Conservation (phyloP, 2,888 invertebrate genomes). For the Phorcus lineatus region DNA sequence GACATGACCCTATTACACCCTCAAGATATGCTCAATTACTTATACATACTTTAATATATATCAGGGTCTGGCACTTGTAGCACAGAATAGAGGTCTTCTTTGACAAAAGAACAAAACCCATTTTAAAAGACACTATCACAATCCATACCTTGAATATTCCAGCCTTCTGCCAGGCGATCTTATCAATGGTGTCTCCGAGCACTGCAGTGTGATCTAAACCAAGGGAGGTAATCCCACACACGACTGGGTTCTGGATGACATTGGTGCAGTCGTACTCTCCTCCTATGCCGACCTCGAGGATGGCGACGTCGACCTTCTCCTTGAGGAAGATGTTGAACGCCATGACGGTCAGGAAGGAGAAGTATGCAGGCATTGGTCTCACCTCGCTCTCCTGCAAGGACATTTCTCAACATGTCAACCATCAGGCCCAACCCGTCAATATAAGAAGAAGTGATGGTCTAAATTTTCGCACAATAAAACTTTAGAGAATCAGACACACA, state of each 20-base stretch:
- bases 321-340: conserved; percentile 90
- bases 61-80: no score
- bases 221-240: conserved; percentile 92
- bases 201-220: conserved; percentile 92
- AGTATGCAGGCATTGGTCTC: conserved; percentile 91
- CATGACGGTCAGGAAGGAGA: conserved; percentile 93
- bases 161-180: conserved; percentile 96
- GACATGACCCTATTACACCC: no score
- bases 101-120: no score
- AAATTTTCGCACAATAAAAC: no score
- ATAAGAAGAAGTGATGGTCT: no score
- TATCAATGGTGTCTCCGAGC: conserved; percentile 87
- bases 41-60: no score
- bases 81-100: no score
- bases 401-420: background rate
- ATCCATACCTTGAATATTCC: conserved; percentile 89
- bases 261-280: conserved; percentile 96
- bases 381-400: conserved; percentile 54
- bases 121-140: no score
- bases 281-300: conserved; percentile 98
- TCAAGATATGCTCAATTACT: no score
- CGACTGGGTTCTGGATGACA: conserved; percentile 88
- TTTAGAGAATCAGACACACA: no score
- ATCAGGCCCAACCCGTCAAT: no score
- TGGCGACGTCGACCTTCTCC: conserved; percentile 88